Percentiles rank a stretch among this genome's conserved stretches.
phyloP scores from a whole-genome alignment of 2,113 vertebrate species.

The Entelurus aequoreus region DNA sequence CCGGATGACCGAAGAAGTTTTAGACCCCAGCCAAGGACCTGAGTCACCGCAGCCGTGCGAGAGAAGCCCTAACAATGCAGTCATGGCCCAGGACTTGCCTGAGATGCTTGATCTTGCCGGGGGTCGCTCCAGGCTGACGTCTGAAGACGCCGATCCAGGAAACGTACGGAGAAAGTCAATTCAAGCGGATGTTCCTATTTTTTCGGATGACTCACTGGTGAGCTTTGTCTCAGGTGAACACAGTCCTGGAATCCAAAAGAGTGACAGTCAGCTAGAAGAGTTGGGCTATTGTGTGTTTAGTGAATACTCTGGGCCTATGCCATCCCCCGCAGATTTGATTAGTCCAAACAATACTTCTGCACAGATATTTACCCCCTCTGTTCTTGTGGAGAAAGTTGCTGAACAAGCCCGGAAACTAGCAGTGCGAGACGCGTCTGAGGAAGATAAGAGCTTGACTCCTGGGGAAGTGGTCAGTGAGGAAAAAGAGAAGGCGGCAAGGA shows the following conservation, averaged over 20 bases:
- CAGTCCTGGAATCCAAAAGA: slow-evolving; percentile 77
- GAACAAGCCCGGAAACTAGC: slow-evolving; percentile 61
- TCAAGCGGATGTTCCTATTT: slow-evolving; percentile 68
- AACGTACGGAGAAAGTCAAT: slow-evolving; percentile 75
- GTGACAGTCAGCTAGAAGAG: slow-evolving; percentile 91
- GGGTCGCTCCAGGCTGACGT: slow-evolving; percentile 83
- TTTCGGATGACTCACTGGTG: slow-evolving; percentile 72
- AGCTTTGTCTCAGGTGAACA: slow-evolving; percentile 76
- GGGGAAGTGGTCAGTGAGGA: slow-evolving; percentile 23
- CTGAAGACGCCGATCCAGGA: slow-evolving; percentile 83
- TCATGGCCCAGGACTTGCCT: slow-evolving; percentile 90
- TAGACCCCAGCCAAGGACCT: slow-evolving; percentile 68
- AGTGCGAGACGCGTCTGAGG: slow-evolving; percentile 54
- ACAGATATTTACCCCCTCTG: slow-evolving; percentile 65
- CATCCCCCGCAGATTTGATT: slow-evolving; percentile 84
- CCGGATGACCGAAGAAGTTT: slow-evolving; percentile 36
- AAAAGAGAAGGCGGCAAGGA: slow-evolving; percentile 24
- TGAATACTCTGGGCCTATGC: slow-evolving; percentile 95
- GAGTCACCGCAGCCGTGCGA: slow-evolving; percentile 76
- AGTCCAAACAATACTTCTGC: slow-evolving; percentile 63
- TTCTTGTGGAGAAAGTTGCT: slow-evolving; percentile 69
- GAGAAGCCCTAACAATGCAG: slow-evolving; percentile 72
- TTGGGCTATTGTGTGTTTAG: slow-evolving; percentile 98
- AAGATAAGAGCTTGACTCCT: slow-evolving; percentile 38
- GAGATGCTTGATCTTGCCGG: slow-evolving; percentile 96